Base-by-base conservation (phyloP, 2,888 invertebrate genomes). In the Tipula confusa region DNA sequence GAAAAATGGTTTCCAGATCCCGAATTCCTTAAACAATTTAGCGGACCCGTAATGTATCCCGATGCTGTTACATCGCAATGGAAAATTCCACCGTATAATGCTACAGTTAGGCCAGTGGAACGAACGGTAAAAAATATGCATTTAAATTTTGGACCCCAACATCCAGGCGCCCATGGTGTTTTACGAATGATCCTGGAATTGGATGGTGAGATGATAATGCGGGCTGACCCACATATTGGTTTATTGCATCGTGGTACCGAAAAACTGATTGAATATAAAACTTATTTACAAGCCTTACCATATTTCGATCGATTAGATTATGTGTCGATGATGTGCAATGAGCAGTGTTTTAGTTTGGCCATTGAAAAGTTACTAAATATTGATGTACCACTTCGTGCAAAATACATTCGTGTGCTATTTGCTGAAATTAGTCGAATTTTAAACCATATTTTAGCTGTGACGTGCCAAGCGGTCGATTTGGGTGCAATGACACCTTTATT, bases 101-200 rank as follows among this genome's bases (percentile, higher is more conserved):
- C 88, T 0, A 89, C 86, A 82, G 36, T 89, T 3, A 87, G 86
- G 4, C 91, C 91, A 0, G 88, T 64, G 7, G 94, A 94, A 86
- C 92, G 92, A 82, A 90, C 91, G 82, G 89, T 95, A 29, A 91
- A 91, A 86, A 94, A 94, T 86, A 92, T 94, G 88, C 91, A 91
- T 85, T 88, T 97, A 13, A 97, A 97, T 88, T 97, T 97, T 88
- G 97, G 97, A 0, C 97, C 97, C 0, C 94, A 95, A 86, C 97
- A 97, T 90, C 97, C 97, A 1, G 96, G 97, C 2, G 97, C 97
- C 64, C 97, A 97, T 87, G 97, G 97, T 6, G 97, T 97, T 43
- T 90, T 97, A 29, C 92, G 97, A 83, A 90, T 97, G 82, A 93
- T 97, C 7, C 88, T 96, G 28, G 93, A 95, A 86, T 88, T 97